Percentiles rank a stretch among this genome's conserved stretches.
Evolutionary conservation across 1,140 invertebrate species (phyloP).

Genomic region (Cyclina sinensis): DNA sequence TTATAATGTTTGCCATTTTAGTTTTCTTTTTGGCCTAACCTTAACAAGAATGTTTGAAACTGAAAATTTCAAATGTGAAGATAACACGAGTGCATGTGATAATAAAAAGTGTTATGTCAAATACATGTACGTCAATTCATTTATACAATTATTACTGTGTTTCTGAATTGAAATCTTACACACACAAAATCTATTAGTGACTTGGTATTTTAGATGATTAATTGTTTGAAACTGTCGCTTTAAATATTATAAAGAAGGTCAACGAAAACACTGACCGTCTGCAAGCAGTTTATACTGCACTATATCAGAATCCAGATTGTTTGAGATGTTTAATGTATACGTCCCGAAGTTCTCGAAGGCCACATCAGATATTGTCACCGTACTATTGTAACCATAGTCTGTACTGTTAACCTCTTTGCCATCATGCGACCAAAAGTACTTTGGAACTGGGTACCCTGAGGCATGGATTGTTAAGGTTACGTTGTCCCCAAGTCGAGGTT

Average conservation of each 20-base stretch:
- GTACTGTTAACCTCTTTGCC: background rate
- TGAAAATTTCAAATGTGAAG: no score
- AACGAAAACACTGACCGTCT: background rate
- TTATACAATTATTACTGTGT: background rate
- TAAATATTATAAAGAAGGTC: no score
- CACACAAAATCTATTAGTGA: background rate
- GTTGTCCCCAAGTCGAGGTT: background rate
- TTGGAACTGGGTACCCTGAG: background rate
- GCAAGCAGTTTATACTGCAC: background rate
- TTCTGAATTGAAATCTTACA: background rate
- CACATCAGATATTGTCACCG: background rate
- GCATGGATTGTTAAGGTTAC: background rate
- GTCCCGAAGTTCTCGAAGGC: background rate
- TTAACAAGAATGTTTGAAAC: no score
- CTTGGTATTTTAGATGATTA: background rate
- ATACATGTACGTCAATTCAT: no score
- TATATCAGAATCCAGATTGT: background rate
- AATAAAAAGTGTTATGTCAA: no score
- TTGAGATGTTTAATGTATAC: background rate
- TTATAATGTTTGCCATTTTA: no score
- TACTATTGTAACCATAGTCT: background rate
- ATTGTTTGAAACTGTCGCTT: background rate
- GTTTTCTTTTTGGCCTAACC: no score
- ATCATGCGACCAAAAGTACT: background rate
- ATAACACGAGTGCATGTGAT: no score